Evolutionary conservation across 2,888 invertebrate species (phyloP), one percentile per base, ranked within the genome.

Genomic region (Carpatolechia fugitivella): DNA sequence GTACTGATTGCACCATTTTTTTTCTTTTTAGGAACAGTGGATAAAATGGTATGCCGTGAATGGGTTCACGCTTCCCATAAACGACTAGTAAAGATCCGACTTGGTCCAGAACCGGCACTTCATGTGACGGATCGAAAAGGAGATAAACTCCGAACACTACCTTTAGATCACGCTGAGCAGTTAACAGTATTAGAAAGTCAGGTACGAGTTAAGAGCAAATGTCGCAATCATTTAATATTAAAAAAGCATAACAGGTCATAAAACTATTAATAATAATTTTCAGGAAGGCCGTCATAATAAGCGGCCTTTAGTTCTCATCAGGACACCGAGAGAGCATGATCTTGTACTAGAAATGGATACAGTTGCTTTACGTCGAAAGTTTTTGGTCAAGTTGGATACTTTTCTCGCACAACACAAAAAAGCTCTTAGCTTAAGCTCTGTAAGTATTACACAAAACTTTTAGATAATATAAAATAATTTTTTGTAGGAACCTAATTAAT

Each of bases 1-100:
- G 8, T 44, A 10, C 3, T 44, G 6, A 24, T 6, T 24, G 24
- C 24, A 46, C 1, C 16, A 29, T 48, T 30, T 48, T 52, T 6
- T 36, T 35, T 14, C 14, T 40, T 58, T 57, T 1, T 58, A 85
- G 92, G 94, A 0, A 93, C 95, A 4, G 96, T 97, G 0, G 97
- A 97, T 73, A 97, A 97, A 76, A 97, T 97, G 96, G 92, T 97
- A 46, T 97, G 97, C 40, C 94, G 97, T 30, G 98, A 98, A 80
- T 98, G 98, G 98, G 91, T 98, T 14, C 97, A 98, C 74, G 97
- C 97, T 1, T 97, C 97, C 65, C 94, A 98, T 79, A 96, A 97
- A 68, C 92, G 98, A 0, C 80, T 96, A 38, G 97, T 98, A 0
- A 98, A 97, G 68, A 92, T 98, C 0, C 95, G 97, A 63, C 95